These are phyloP conservation scores for Globodera rostochiensis DNA, from an alignment of 1,140 invertebrate genomes.

Conservation along the genomic window DNA sequence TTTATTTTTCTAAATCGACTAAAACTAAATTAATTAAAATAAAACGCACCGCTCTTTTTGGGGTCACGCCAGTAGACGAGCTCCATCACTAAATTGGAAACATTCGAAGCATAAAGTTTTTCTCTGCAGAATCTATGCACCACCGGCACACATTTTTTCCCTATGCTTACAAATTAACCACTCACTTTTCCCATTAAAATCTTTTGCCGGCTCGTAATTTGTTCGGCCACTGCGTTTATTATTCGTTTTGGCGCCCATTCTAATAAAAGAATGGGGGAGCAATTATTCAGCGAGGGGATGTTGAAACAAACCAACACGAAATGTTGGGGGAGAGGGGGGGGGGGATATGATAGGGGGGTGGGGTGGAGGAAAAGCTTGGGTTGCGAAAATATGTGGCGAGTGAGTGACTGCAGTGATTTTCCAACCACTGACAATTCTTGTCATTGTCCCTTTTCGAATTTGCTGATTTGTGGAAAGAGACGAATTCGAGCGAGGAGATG, in stretches of 20 bases:
- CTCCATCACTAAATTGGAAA: constrained; percentile 79
- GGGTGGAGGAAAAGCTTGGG: not conserved
- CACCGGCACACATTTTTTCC: constrained; percentile 13
- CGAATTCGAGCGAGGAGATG: not conserved
- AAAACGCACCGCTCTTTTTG: constrained; percentile 50
- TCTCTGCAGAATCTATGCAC: constrained; percentile 1
- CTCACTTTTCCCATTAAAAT: constrained; percentile 55
- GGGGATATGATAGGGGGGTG: not conserved
- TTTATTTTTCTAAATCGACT: too few relatives aligned
- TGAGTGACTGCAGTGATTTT: too few relatives aligned
- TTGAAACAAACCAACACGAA: constrained; percentile 5
- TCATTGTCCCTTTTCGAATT: not conserved
- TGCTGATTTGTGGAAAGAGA: not conserved
- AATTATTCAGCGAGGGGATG: constrained; percentile 11
- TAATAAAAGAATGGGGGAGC: constrained; percentile 15
- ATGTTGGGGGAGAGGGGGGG: not conserved
- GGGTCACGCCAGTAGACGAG: constrained; percentile 72
- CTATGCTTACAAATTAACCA: not conserved
- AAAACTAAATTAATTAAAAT: not conserved
- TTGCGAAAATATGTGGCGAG: too few relatives aligned
- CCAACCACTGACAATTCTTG: too few relatives aligned
- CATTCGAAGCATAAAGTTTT: constrained; percentile 70
- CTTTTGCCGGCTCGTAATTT: constrained; percentile 51
- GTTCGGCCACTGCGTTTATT: constrained; percentile 39
- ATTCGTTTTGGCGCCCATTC: constrained; percentile 39